Conservation (phyloP, 92 coral and sea anemone species). For the Palythoa caribaeorum region DNA sequence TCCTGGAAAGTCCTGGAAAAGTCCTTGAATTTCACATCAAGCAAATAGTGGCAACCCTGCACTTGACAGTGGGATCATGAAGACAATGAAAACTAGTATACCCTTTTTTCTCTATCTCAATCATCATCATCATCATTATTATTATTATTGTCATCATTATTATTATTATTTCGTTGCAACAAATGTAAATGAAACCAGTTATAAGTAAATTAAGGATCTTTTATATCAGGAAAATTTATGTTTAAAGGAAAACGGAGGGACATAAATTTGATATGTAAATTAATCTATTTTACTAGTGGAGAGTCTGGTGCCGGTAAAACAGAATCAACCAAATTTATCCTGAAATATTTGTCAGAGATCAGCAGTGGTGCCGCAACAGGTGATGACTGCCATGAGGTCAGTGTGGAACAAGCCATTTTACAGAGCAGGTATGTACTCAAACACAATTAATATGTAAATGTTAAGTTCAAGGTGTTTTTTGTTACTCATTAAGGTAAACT, state of each 20-base stretch:
- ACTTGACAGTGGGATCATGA: too few relatives aligned
- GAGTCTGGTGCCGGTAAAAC: slow-evolving; percentile 99
- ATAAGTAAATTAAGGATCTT: neutral
- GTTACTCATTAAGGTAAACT: too few relatives aligned
- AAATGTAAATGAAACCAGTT: neutral
- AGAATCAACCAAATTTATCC: slow-evolving; percentile 95
- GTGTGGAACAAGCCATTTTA: slow-evolving; percentile 95
- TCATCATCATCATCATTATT: too few relatives aligned
- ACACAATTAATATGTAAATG: neutral
- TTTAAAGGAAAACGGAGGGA: neutral
- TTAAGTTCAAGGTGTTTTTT: too few relatives aligned
- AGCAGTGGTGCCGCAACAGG: slow-evolving; percentile 86
- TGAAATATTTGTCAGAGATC: slow-evolving; percentile 90
- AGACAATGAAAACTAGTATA: too few relatives aligned
- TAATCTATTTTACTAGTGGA: slow-evolving; percentile 68
- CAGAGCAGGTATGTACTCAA: slow-evolving; percentile 82
- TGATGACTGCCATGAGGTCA: slow-evolving; percentile 61
- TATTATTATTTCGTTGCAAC: too few relatives aligned
- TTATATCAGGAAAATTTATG: too few relatives aligned
- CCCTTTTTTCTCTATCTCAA: too few relatives aligned
- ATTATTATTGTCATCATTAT: too few relatives aligned
- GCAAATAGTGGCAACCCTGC: too few relatives aligned
- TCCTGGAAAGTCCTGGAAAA: too few relatives aligned
- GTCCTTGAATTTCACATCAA: too few relatives aligned
- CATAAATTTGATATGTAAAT: neutral